Percentiles rank a stretch among this genome's conserved stretches.
Evolutionary conservation across 2,797 vertebrate genomes (phyloP).

Genomic region (Coracias cyanogaster): DNA sequence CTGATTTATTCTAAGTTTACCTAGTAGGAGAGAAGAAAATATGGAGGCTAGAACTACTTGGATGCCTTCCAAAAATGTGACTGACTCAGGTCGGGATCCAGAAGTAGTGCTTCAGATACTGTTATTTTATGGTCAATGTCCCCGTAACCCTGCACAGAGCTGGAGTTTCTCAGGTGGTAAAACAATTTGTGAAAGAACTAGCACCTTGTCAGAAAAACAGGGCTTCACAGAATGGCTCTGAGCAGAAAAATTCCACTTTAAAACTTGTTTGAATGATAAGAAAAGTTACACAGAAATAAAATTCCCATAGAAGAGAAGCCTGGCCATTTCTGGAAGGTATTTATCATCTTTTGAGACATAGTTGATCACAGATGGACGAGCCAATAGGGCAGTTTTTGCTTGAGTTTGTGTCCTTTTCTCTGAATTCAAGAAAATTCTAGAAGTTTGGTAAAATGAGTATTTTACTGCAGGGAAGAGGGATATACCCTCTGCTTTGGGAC

Average conservation of each 20-base stretch:
- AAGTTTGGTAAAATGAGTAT: background rate
- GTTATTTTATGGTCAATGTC: background rate
- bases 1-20: slow-evolving; percentile 52
- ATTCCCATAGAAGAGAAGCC: background rate
- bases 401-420: background rate
- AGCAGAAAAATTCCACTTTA: background rate
- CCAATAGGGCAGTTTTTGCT: background rate
- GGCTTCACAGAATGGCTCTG: background rate
- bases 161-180: background rate
- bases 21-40: slow-evolving; percentile 5
- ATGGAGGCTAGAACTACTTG: background rate
- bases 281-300: background rate
- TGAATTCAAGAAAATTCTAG: background rate
- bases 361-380: background rate
- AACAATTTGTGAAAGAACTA: background rate
- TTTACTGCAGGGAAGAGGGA: background rate
- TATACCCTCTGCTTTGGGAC: background rate
- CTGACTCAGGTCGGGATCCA: slow-evolving; percentile 6
- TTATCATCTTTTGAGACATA: background rate
- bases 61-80: slow-evolving; percentile 20
- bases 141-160: background rate
- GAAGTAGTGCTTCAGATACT: background rate
- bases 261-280: background rate
- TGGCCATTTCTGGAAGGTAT: background rate
- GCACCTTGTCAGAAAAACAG: background rate